These are phyloP conservation scores for Pipistrellus pygmaeus DNA, from an alignment of 2,797 vertebrate genomes.

Conservation along the genomic window DNA sequence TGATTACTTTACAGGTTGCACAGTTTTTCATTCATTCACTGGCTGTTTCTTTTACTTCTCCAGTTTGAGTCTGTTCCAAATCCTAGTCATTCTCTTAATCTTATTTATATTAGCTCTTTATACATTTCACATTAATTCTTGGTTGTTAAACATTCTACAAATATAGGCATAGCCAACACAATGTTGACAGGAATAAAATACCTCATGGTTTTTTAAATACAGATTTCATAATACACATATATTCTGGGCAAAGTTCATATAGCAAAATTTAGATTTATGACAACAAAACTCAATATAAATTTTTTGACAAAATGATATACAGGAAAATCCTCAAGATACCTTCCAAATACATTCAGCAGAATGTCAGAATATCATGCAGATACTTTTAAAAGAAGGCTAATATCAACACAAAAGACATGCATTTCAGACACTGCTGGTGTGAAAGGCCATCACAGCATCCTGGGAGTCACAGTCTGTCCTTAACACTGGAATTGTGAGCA, in stretches of 20 bases:
- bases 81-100: neutral
- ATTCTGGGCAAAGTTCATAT: neutral
- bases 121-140: neutral
- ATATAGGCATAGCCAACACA: neutral
- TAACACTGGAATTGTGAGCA: neutral
- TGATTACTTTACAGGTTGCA: neutral
- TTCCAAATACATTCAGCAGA: neutral
- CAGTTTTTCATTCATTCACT: neutral
- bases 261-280: constrained; percentile 21
- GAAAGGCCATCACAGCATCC: neutral
- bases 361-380: neutral
- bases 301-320: neutral
- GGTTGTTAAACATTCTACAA: neutral
- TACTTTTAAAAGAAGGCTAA: neutral
- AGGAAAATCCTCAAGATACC: neutral
- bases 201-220: neutral
- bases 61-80: neutral
- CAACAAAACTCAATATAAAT: constrained; percentile 39
- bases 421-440: neutral
- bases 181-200: neutral
- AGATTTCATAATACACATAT: neutral
- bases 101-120: constrained; percentile 29
- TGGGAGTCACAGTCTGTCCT: neutral
- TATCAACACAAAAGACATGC: neutral
- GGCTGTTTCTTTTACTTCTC: neutral